Base-by-base conservation (phyloP, 2,113 vertebrate species). In the Oplegnathus fasciatus region DNA sequence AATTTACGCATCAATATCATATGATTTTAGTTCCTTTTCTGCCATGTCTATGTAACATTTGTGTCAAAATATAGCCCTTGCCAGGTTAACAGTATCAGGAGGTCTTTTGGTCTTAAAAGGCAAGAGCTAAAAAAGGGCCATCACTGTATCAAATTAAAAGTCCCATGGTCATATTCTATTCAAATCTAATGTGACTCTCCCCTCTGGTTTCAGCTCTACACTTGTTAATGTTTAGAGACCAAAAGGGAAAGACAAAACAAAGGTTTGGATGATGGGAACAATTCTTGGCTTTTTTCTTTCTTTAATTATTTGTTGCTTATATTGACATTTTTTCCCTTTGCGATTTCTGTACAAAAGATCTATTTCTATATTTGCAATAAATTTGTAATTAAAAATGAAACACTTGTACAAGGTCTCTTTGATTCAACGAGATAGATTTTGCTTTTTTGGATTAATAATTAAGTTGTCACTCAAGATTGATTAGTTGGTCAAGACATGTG, bases 351-450 rank as follows among this genome's bases (percentile, higher is more conserved):
- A 95, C 88, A 94, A 95, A 95, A 96, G 93, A 95, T 95, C 94
- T 91, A 95, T 96, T 96, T 96, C 93, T 96, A 96, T 96, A 96
- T 96, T 96, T 96, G 94, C 94, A 96, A 96, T 96, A 96, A 94
- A 96, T 96, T 96, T 96, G 80, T 95, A 93, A 92, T 90, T 83
- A 94, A 94, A 94, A 90, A 90, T 58, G 10, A 88, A 71, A 61
- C 10, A 32, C 1, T 8, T 60, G 44, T 60, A 26, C 28, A 32
- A 22, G 28, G n/a, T 88, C n/a, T 90, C 32, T 78, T 72, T 83
- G 22, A 82, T 78, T 80, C 1, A 50, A 9, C 37, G 28, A 14
- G 9, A 30, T 48, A 24, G 1, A 64, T 24, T 37, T 44, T 18
- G 2, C 9, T 24, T 20, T 37, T 24, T 34, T 61, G 7, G 3